Percentiles rank a stretch among this genome's conserved stretches.
Evolutionary conservation across 2,888 invertebrate species (phyloP).

Genomic region (Eupelmus urozonus): DNA sequence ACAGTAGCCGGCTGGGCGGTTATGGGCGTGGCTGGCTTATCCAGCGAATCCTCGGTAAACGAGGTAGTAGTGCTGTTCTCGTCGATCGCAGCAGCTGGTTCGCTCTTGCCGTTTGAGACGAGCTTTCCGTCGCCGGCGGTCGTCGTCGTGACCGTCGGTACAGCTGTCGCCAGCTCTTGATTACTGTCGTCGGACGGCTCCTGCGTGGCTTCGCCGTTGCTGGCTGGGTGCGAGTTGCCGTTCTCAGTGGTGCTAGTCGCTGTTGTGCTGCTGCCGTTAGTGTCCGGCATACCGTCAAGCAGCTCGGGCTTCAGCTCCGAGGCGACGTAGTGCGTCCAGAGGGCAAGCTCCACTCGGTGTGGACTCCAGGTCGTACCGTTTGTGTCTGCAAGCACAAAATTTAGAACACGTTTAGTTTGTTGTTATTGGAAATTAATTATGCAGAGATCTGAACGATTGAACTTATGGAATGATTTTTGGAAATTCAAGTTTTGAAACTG

Average conservation of each 20-base stretch:
- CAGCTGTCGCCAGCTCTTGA: slow-evolving; percentile 80
- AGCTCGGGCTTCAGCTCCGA: slow-evolving; percentile 91
- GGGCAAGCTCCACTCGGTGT: slow-evolving; percentile 90
- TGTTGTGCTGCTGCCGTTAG: slow-evolving; percentile 63
- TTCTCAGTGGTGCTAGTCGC: slow-evolving; percentile 77
- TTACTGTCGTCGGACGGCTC: slow-evolving; percentile 88
- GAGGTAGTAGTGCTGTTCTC: slow-evolving; percentile 87
- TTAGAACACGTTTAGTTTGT: neutral
- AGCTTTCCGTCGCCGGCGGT: too few relatives aligned
- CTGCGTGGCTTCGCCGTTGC: slow-evolving; percentile 73
- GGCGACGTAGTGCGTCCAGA: slow-evolving; percentile 95
- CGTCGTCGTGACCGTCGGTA: slow-evolving; percentile 32
- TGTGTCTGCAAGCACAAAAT: slow-evolving; percentile 69
- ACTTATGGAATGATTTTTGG: too few relatives aligned
- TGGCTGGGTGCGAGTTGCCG: slow-evolving; percentile 75
- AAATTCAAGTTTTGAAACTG: neutral
- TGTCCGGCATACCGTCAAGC: slow-evolving; percentile 85
- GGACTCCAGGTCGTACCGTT: slow-evolving; percentile 79
- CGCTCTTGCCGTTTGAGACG: slow-evolving; percentile 75
- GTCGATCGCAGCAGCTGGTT: slow-evolving; percentile 79
- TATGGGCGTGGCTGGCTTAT: slow-evolving; percentile 82
- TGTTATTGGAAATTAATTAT: too few relatives aligned
- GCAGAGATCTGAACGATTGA: too few relatives aligned
- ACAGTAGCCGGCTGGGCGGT: slow-evolving; percentile 82
- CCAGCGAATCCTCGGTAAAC: slow-evolving; percentile 87